Evolutionary conservation across 2,888 invertebrate species (phyloP), one percentile per base, ranked within the genome.

Genomic region (Harpagoxenus sublaevis): DNA sequence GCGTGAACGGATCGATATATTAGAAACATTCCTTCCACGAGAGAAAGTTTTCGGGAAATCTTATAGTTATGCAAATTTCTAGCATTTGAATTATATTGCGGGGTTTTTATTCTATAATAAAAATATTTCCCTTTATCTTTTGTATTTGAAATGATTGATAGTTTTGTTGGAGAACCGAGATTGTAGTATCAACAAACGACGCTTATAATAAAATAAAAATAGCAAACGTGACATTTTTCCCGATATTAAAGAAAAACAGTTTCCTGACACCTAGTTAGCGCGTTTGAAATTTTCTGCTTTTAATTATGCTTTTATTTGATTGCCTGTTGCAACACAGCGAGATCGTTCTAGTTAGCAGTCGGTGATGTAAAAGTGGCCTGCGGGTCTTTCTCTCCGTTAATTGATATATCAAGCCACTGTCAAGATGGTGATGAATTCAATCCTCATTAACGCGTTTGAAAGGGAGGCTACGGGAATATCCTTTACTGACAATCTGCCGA

Each of bases 391-490:
- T 75, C 60, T 70, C 45, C 62, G 74, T 87, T 88, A 87, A 88
- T 87, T 87, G 83, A 84, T 88, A 85, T 60, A 84, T 81, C 23
- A 23, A 86, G 75, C 60, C 28, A 62, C 35, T 57, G 45, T 75
- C 63, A 35, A 42, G 23, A 23, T 23, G 23, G 53, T 84, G 85
- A 87, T 77, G 85, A 75, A 86, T 86, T 86, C 84, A 73, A 66
- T 83, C 55, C 83, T 88, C 85, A 88, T 89, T 88, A 89, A 66
- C 63, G 81, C n/a, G 60, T 39, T 57, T 45, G 39, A 83, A 81
- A 75, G 81, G 55, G 42, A 62, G 77, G 45, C 73, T 35, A 10
- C 15, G 57, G 53, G 28, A 15, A 73, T 39, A 75, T 65, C 60
- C 81, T 63, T 81, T 84, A 39, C 78, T 77, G 77, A 84, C 85